Evolutionary conservation across 2,113 vertebrate species (phyloP).

Genomic region (Danio rerio): DNA sequence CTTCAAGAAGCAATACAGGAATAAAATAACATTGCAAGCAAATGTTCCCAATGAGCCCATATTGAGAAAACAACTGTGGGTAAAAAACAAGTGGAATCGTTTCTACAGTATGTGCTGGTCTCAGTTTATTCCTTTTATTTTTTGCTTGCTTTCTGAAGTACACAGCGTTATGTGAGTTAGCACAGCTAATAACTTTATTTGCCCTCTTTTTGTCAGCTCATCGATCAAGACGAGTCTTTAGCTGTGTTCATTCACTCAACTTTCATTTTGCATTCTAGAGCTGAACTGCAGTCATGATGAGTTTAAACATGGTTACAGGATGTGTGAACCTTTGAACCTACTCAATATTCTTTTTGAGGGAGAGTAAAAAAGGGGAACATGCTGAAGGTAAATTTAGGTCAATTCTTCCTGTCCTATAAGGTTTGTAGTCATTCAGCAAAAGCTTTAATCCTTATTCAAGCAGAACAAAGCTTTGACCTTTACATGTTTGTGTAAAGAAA

Average conservation of each 20-base stretch:
- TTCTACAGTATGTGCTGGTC: not conserved
- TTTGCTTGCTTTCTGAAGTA: not conserved
- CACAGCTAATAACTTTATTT: conserved; percentile 16
- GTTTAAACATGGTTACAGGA: conserved; percentile 20
- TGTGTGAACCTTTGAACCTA: not conserved
- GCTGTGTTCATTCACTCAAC: conserved; percentile 10
- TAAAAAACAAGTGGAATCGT: too few species aligned
- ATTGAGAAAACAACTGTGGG: too few species aligned
- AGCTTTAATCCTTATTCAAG: conserved; percentile 19
- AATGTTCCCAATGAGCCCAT: too few species aligned
- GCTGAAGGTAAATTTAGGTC: conserved; percentile 1
- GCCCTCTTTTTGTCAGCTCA: conserved; percentile 19
- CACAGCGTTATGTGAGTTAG: conserved; percentile 25
- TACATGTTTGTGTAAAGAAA: conserved; percentile 28
- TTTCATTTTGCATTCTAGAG: conserved; percentile 29
- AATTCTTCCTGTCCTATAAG: not conserved
- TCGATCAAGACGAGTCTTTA: conserved; percentile 22
- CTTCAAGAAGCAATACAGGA: too few species aligned
- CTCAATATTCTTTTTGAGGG: not conserved
- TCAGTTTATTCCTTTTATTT: not conserved
- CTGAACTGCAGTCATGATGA: not conserved
- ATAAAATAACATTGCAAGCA: too few species aligned
- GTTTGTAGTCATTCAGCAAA: not conserved
- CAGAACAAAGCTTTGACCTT: not conserved
- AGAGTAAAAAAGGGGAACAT: not conserved